phyloP scores from a whole-genome alignment of 1,140 invertebrate species.

The Adelges cooleyi region DNA sequence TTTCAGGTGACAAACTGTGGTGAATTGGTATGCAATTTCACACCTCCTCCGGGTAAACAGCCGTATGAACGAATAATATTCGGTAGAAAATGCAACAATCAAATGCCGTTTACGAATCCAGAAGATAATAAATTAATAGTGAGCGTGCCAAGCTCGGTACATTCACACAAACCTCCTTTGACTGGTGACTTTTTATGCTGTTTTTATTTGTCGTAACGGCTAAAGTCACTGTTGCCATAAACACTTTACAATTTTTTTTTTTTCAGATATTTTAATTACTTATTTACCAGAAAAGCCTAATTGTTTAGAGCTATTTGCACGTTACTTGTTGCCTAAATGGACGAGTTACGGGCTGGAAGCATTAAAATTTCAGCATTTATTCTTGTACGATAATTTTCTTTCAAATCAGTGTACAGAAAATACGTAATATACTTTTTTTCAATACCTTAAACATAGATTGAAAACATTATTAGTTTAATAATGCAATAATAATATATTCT shows the following conservation, averaged over 20 bases:
- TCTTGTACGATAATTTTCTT: too few relatives aligned
- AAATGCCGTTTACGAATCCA: constrained; percentile 38
- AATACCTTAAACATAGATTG: too few relatives aligned
- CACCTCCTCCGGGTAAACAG: constrained; percentile 57
- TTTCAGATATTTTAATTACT: constrained; percentile 51
- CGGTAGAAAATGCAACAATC: constrained; percentile 41
- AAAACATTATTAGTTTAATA: too few relatives aligned
- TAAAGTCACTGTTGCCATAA: too few relatives aligned
- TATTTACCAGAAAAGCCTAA: constrained; percentile 48
- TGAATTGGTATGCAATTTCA: constrained; percentile 55
- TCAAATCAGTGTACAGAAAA: too few relatives aligned
- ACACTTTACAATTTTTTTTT: not conserved
- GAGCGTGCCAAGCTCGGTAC: constrained; percentile 78
- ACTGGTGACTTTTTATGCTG: constrained; percentile 37
- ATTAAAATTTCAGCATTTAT: constrained; percentile 37
- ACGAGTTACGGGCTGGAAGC: constrained; percentile 77
- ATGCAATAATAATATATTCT: too few relatives aligned
- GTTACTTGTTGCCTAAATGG: constrained; percentile 71
- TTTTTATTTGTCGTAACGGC: too few relatives aligned
- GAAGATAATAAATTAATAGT: constrained; percentile 50
- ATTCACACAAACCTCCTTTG: constrained; percentile 83
- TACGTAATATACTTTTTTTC: too few relatives aligned
- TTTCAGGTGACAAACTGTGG: constrained; percentile 55
- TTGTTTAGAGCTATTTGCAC: constrained; percentile 78
- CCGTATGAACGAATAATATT: constrained; percentile 72